Base-by-base conservation (phyloP, 2,113 vertebrate genomes). In the Suricata suricatta region DNA sequence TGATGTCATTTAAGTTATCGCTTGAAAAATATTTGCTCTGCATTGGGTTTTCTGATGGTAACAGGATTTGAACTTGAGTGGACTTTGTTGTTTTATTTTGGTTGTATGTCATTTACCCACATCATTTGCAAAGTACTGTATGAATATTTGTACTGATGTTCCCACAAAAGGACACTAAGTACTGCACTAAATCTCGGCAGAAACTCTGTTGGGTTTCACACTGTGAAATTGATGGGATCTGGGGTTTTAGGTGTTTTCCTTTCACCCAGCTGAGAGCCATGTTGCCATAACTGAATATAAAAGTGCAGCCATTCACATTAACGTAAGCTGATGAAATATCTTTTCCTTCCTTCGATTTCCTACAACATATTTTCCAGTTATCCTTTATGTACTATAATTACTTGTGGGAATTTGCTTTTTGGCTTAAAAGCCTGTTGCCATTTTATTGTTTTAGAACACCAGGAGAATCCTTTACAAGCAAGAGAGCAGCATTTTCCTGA, bases 361-460 rank as follows among this genome's bases (percentile, higher is more conserved):
- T 44, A 21, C n/a, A 23, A 8, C 16, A 47, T 38, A 16, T 31
- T 89, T 85, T 76, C 71, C 71, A 71, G 31, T 74, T 76, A 82
- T 57, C 71, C 41, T 83, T 64, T 71, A 71, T 72, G 69, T 2
- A 2, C 50, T 77, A 23, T 87, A 93, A 93, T 90, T 81, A 96
- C 71, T 71, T 84, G 3, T 31, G 79, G 69, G 74, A 92, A 50
- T 95, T 12, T 92, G 68, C 64, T 95, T 89, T 94, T 68, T 83
- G 63, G 44, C 16, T 87, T 77, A 80, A 90, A 88, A 83, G 84
- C 74, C 92, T 77, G 81, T 76, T 97, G 74, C 69, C 14, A 0
- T 72, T 95, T 98, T 95, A 91, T 88, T 90, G 95, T 96, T 87
- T 98, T 35, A 74, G 84, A 92, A 90, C 31, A 52, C 80, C 86